A percentile compares a stretch with the other conserved stretches of the same genome.
Evolutionary conservation across 2,797 vertebrate genomes (phyloP).

Genomic region (Ibycter americanus): DNA sequence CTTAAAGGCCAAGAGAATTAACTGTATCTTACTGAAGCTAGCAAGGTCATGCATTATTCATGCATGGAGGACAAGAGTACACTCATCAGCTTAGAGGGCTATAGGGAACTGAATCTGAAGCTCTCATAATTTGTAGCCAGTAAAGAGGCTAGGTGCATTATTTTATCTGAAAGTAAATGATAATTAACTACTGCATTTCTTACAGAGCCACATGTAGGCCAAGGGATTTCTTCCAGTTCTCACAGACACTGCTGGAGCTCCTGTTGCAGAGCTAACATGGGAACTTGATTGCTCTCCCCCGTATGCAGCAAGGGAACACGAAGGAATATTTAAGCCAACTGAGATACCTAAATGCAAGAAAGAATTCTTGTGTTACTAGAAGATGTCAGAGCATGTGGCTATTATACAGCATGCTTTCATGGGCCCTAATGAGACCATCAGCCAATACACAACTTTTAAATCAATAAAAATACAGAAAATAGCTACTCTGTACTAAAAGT

Average conservation of each 20-base stretch:
- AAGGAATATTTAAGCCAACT: neutral
- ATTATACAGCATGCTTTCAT: neutral
- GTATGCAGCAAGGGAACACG: neutral
- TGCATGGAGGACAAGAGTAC: neutral
- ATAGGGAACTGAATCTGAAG: neutral
- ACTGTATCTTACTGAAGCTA: neutral
- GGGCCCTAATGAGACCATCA: neutral
- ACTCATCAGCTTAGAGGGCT: neutral
- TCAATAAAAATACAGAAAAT: neutral
- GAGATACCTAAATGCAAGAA: neutral
- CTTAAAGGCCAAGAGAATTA: conserved; percentile 18
- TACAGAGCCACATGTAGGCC: neutral
- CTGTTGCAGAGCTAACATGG: neutral
- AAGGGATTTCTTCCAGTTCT: neutral
- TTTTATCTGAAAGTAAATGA: neutral
- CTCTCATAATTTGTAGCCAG: neutral
- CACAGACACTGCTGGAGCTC: neutral
- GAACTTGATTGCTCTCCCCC: neutral
- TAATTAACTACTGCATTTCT: neutral
- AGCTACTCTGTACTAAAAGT: neutral
- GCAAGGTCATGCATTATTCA: conserved; percentile 25
- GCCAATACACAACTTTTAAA: neutral
- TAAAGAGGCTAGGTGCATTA: neutral
- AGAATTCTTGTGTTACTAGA: neutral
- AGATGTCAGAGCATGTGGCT: neutral